These are phyloP conservation scores for Gasterosteus aculeatus DNA, from an alignment of 2,113 vertebrate species.

Conservation along the genomic window DNA sequence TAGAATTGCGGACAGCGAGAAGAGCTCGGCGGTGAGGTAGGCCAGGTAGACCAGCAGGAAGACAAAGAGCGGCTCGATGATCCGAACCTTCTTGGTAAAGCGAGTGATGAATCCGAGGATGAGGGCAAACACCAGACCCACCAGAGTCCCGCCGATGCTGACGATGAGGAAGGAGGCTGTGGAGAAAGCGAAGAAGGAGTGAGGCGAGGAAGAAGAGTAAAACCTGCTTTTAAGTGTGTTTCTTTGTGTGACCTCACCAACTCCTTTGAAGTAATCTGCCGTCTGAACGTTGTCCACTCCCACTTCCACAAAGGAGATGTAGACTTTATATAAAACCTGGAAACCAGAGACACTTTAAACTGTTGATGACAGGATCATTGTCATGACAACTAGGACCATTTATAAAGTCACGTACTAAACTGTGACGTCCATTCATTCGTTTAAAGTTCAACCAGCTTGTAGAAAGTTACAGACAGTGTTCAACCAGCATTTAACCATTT, in stretches of 20 bases:
- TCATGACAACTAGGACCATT: no score
- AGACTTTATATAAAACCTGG: constrained; percentile 95
- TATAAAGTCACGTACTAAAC: no score
- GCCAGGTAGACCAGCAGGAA: constrained; percentile 95
- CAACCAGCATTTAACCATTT: no score
- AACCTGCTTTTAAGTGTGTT: neutral
- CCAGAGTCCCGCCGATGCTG: constrained; percentile 91
- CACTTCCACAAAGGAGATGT: constrained; percentile 95
- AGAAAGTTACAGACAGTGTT: no score
- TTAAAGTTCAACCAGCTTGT: no score
- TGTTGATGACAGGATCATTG: no score
- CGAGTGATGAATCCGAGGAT: constrained; percentile 92
- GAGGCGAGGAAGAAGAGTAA: neutral
- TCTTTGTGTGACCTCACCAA: constrained; percentile 86
- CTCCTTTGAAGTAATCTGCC: constrained; percentile 93
- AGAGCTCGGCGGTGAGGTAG: constrained; percentile 95
- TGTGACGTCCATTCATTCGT: no score
- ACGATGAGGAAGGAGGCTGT: constrained; percentile 95
- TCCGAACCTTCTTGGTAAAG: constrained; percentile 96
- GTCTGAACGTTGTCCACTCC: constrained; percentile 87
- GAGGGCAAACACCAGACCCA: constrained; percentile 94
- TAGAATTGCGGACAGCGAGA: constrained; percentile 93
- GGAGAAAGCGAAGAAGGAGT: neutral
- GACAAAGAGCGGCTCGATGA: constrained; percentile 95
- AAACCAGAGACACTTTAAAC: neutral